Base-by-base conservation (phyloP, 1,140 invertebrate species). In the Acromyrmex heyeri region DNA sequence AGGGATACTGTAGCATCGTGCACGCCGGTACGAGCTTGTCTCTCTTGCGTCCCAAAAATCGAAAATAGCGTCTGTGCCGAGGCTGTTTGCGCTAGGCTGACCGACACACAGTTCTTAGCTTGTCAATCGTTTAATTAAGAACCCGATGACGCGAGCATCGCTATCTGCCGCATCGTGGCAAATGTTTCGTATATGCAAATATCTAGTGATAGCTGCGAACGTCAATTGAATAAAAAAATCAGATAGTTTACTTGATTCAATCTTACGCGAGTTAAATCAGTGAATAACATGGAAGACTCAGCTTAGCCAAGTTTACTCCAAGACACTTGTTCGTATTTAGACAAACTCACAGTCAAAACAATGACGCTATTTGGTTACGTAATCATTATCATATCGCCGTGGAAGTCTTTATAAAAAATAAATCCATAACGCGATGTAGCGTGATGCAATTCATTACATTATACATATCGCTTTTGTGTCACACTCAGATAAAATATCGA, bases 61-160 rank as follows among this genome's bases (percentile, higher is more conserved):
- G 90, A 93, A 94, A 94, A 94, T 94, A 94, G 94, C 91, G 88
- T 61, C 77, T 81, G 64, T 87, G 90, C 90, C n/a, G 82, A 62
- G 61, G 72, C 59, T 85, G 55, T 67, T 48, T 38, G 48, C 21
- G 53, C 67, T 79, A 48, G 44, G 81, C 61, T 50, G 67, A 86
- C 82, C 89, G 85, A 78, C 87, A 55, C 73, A 5, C 44, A 87
- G 61, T 91, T 91, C 85, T 88, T 90, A 92, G 77, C 91, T 83
- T 94, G 93, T 94, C 93, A 92, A 94, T 94, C 91, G 91, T 93
- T 93, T 92, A 93, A 93, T 94, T 93, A 92, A 91, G 91, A 85
- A 91, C 85, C 87, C 76, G 88, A 91, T 82, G 85, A 91, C 79
- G 91, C 78, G 30, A 48, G 61, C 77, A 21, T 44, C 30, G 72